Evolutionary conservation across 2,113 vertebrate genomes (phyloP).

Genomic region (Pachypanchax playfairii): DNA sequence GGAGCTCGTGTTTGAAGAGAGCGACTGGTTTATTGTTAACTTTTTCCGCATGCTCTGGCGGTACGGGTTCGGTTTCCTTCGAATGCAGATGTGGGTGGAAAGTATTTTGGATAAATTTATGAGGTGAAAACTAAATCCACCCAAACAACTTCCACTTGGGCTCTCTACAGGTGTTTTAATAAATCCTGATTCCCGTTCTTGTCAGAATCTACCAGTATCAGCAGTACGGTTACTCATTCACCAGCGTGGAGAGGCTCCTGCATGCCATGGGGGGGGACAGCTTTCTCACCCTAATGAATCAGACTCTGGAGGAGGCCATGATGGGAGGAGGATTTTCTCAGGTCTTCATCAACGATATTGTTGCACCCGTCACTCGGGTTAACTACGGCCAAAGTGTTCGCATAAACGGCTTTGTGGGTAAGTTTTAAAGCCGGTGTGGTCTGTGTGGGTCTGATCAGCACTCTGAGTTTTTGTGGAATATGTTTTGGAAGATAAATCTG

Average conservation of each 20-base stretch:
- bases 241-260: conserved; percentile 85
- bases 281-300: conserved; percentile 83
- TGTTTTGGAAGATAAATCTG: background rate
- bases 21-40: conserved; percentile 89
- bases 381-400: conserved; percentile 86
- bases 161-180: background rate
- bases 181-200: background rate
- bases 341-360: conserved; percentile 86
- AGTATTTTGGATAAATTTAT: conserved; percentile 92
- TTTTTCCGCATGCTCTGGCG: conserved; percentile 87
- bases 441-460: background rate
- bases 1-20: conserved; percentile 90
- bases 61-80: conserved; percentile 87
- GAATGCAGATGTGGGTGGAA: conserved; percentile 95
- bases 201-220: conserved; percentile 95
- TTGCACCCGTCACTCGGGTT: conserved; percentile 82
- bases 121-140: conserved; percentile 78
- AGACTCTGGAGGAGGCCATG: conserved; percentile 87
- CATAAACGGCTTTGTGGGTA: conserved; percentile 88
- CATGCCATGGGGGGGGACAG: conserved; percentile 86
- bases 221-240: conserved; percentile 90
- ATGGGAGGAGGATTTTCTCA: conserved; percentile 88
- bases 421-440: conserved; percentile 23
- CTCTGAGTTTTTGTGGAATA: background rate
- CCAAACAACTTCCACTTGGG: no score